phyloP scores from a whole-genome alignment of 2,888 invertebrate species.

The Drosophila lutescens region DNA sequence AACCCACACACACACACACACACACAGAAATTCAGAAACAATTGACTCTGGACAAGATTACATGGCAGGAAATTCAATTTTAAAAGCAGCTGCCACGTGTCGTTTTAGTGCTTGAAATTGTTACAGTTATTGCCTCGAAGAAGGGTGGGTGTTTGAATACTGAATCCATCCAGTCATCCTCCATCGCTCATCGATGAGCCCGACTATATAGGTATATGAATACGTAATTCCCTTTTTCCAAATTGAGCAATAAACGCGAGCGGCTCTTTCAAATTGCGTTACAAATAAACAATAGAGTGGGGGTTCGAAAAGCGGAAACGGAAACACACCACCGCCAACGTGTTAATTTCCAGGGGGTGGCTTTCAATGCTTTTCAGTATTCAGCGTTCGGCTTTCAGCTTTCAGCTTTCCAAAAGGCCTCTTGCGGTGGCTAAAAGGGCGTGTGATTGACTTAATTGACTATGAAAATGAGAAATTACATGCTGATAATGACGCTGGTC shows the following conservation, averaged over 20 bases:
- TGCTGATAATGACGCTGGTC: slow-evolving; percentile 74
- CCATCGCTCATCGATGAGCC: slow-evolving; percentile 30
- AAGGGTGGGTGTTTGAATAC: slow-evolving; percentile 29
- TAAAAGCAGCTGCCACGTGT: slow-evolving; percentile 84
- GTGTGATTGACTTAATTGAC: slow-evolving; percentile 85
- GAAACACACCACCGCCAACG: slow-evolving; percentile 73
- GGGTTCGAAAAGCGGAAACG: slow-evolving; percentile 61
- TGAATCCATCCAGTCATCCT: slow-evolving; percentile 37
- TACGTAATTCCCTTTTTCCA: slow-evolving; percentile 63
- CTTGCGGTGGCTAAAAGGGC: slow-evolving; percentile 83
- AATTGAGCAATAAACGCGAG: slow-evolving; percentile 75
- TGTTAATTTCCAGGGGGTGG: slow-evolving; percentile 69
- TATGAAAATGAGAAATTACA: slow-evolving; percentile 84
- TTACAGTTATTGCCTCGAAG: slow-evolving; percentile 65
- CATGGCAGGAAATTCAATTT: slow-evolving; percentile 84
- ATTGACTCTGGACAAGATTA: slow-evolving; percentile 81
- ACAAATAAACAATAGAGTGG: slow-evolving; percentile 68
- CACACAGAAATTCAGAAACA: slow-evolving; percentile 62
- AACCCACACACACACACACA: not conserved
- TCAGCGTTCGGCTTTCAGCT: slow-evolving; percentile 3
- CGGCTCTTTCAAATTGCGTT: slow-evolving; percentile 63
- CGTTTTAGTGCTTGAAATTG: slow-evolving; percentile 83
- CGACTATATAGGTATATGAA: slow-evolving; percentile 48
- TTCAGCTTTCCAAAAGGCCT: slow-evolving; percentile 17
- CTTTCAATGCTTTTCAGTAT: slow-evolving; percentile 27